Evolutionary conservation across 2,113 vertebrate genomes (phyloP), one percentile per base, ranked within the genome.

Genomic region (Sphaerodactylus townsendi): DNA sequence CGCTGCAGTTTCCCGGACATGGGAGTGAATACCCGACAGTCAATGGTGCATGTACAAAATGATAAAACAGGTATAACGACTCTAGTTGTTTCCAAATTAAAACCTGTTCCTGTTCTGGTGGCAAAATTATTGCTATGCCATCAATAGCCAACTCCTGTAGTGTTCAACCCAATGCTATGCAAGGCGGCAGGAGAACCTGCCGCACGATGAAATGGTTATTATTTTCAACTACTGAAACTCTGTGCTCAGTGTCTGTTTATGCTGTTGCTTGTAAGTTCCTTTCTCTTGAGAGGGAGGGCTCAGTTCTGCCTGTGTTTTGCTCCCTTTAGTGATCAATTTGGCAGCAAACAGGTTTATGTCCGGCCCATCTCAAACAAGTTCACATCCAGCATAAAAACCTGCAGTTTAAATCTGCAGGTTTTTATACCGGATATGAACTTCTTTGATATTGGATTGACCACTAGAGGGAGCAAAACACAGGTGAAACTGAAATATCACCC

Each of bases 21-120:
- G 83, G 79, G 68, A 81, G 68, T 93, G 78, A 83, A 77, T 85
- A 91, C 83, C 44, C 82, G 91, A 53, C 86, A 95, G 82, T 86
- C 79, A 62, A 14, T 95, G 80, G 44, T 71, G 59, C 92, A 89
- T 41, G 89, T 91, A 33, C 91, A 75, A 91, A 68, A 89, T 8
- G 62, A 83, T 81, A 93, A 96, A 90, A 56, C 39, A 86, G 76
- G 87, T 91, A 88, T 23, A 81, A 59, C 77, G 33, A 5, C 10
- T 30, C 13, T 25, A 17, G 10, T 82, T 59, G 70, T 11, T 46
- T 72, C 6, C 13, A 7, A 17, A 65, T 65, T 41, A 14, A 28
- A 46, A 14, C 10, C 11, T 6, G 23, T n/a, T 69, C 35, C 6
- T 41, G 8, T 4, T 83, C 2, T 4, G 15, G 23, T 15, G 35